A percentile compares a stretch with the other conserved stretches of the same genome.
Evolutionary conservation across 2,797 vertebrate species (phyloP).

Genomic region (Hippopotamyrus pictus): DNA sequence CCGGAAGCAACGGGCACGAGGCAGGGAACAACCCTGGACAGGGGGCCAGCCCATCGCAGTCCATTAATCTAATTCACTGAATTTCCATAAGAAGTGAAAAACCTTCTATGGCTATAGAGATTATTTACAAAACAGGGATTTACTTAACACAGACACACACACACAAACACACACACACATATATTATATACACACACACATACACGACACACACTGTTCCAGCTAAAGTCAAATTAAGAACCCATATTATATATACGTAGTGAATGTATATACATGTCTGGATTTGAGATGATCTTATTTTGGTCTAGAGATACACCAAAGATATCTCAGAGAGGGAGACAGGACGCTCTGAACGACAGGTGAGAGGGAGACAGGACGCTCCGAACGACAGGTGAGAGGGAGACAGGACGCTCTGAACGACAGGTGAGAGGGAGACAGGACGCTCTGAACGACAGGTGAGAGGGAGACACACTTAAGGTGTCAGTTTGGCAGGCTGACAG

Average conservation of each 20-base stretch:
- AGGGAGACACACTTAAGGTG: not conserved
- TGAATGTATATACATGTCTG: not conserved
- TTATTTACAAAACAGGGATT: not conserved
- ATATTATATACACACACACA: not conserved
- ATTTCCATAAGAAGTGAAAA: not conserved
- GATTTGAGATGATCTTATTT: not conserved
- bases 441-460: not conserved
- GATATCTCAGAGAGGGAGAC: not conserved
- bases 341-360: no score
- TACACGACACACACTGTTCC: not conserved
- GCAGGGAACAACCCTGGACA: no score
- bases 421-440: not conserved
- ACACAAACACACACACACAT: not conserved
- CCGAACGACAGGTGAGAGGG: no score
- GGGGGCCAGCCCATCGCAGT: no score
- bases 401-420: not conserved
- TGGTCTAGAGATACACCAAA: not conserved
- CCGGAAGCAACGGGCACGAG: no score
- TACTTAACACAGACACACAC: not conserved
- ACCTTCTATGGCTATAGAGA: not conserved
- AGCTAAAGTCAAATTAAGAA: not conserved
- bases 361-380: no score
- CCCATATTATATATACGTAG: not conserved
- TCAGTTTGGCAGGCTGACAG: not conserved
- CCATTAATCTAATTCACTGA: not conserved